Evolutionary conservation across 2,797 vertebrate genomes (phyloP), one percentile per base, ranked within the genome.

Genomic region (Aeoliscus strigatus): DNA sequence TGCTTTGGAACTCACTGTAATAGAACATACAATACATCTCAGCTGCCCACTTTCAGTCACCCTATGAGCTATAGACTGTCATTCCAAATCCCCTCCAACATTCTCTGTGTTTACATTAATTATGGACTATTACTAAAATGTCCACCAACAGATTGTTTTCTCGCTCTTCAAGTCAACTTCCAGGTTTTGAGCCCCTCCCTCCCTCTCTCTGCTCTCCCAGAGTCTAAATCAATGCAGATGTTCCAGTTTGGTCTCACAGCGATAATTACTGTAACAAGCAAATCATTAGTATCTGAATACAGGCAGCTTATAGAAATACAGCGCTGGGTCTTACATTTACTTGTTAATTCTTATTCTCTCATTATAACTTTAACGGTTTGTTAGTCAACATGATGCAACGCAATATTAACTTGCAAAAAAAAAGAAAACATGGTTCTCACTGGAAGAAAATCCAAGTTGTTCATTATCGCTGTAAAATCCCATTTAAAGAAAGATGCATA

Each of bases 51-150:
- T 66, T 56, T 53, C 52, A 55, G 12, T 71, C 67, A 83, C 75
- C 76, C 57, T 41, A 27, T 6, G 8, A 70, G 63, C 60, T 60
- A 49, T 62, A 55, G 43, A 68, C n/a, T n/a, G 66, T 71, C 51
- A 30, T 79, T 81, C 77, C 47, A 57, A 65, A 60, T 78, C 57
- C 62, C 61, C 56, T 66, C 65, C 66, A 55, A 61, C 70, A 57
- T 55, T 50, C 60, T 48, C 49, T 37, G 46, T 72, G 77, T 85
- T 80, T 62, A 75, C 77, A 86, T 87, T 80, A 87, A 85, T 88
- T 86, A 82, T 77, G 77, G 79, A 82, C 80, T 84, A 83, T 87
- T 86, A 87, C 81, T 75, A 83, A 87, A 88, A 87, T 83, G 80
- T 76, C 49, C 75, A 71, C 75, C 68, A 88, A 88, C 89, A 90